Conservation (phyloP, 2,797 vertebrate genomes). For the Myotis vivesi region DNA sequence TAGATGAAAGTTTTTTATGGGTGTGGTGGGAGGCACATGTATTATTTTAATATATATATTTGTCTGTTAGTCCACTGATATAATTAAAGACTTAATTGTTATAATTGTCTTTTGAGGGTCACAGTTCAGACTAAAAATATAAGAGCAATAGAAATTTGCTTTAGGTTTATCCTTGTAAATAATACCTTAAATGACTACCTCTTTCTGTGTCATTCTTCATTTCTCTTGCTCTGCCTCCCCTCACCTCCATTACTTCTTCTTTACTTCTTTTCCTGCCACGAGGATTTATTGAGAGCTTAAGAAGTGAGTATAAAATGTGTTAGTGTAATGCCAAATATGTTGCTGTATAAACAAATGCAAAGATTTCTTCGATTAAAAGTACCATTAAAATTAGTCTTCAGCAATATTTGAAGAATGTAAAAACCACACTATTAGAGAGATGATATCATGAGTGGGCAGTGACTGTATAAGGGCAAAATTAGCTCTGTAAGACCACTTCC, state of each 20-base stretch:
- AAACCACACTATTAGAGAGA: neutral
- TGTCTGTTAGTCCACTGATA: neutral
- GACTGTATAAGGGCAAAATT: neutral
- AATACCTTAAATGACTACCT: neutral
- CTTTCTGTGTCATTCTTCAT: neutral
- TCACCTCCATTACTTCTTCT: neutral
- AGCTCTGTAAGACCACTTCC: neutral
- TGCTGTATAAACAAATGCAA: neutral
- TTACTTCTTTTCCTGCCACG: neutral
- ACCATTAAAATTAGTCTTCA: neutral
- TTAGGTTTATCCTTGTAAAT: slow-evolving; percentile 13
- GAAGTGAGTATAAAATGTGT: neutral
- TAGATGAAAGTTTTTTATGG: slow-evolving; percentile 55
- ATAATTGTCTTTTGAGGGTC: neutral
- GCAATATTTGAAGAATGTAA: neutral
- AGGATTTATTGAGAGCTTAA: neutral
- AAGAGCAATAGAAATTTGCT: neutral
- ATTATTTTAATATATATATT: neutral
- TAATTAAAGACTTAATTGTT: slow-evolving; percentile 44
- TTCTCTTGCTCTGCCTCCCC: neutral
- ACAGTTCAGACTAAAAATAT: slow-evolving; percentile 32
- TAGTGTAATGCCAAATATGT: neutral
- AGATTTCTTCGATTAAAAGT: slow-evolving; percentile 8
- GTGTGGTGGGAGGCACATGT: neutral
- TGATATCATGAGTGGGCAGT: neutral